Evolutionary conservation across 1,140 invertebrate genomes (phyloP).

Genomic region (Ips nitidus): DNA sequence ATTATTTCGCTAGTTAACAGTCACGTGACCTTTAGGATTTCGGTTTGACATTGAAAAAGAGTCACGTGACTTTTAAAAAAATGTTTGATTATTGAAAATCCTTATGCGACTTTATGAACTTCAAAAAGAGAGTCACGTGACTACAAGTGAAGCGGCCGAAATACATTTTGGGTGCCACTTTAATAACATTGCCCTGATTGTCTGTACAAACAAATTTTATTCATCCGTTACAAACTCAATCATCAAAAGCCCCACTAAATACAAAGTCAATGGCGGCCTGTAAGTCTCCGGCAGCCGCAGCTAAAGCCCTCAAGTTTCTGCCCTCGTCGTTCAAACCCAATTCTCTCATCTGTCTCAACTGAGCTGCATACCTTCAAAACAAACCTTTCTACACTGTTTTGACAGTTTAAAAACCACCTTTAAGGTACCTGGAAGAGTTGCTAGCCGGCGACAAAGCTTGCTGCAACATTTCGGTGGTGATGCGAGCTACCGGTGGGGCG

Average conservation of each 20-base stretch:
- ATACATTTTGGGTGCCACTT: no score
- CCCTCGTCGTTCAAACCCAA: conserved; percentile 87
- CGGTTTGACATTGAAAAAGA: no score
- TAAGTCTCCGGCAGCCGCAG: conserved; percentile 80
- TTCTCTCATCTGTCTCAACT: conserved; percentile 81
- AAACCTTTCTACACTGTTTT: conserved; percentile 12
- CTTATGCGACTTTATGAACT: no score
- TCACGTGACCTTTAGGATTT: no score
- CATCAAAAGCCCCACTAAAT: conserved; percentile 53
- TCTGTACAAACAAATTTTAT: no score
- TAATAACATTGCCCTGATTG: no score
- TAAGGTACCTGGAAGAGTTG: conserved; percentile 25
- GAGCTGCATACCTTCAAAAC: conserved; percentile 50
- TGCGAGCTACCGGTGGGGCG: conserved; percentile 45
- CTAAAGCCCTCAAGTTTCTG: conserved; percentile 80
- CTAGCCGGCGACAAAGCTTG: conserved; percentile 54
- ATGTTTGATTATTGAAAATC: no score
- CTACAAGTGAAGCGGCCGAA: no score
- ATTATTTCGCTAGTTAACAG: no score
- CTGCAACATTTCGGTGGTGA: conserved; percentile 63
- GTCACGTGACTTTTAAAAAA: no score
- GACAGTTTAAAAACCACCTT: background rate
- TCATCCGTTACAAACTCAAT: conserved; percentile 7
- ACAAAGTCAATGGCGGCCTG: conserved; percentile 84
- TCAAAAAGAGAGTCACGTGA: no score